These are phyloP conservation scores for Smutsia temminckii DNA, from an alignment of 2,797 vertebrate genomes.

Conservation along the genomic window DNA sequence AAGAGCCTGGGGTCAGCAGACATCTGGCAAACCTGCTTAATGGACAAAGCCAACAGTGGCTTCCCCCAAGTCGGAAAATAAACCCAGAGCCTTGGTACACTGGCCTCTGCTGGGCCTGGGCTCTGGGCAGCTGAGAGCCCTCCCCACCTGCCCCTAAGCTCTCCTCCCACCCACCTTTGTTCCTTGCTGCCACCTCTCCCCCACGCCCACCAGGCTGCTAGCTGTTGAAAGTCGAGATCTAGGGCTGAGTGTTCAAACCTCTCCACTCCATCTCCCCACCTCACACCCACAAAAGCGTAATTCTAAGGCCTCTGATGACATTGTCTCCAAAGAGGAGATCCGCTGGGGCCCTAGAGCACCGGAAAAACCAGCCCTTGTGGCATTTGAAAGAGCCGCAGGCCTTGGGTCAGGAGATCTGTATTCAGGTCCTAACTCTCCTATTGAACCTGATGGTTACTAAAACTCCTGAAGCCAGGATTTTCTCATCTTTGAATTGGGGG, in stretches of 20 bases:
- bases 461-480: background rate
- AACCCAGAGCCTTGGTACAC: background rate
- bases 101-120: background rate
- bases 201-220: background rate
- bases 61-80: conserved; percentile 22
- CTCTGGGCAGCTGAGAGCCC: background rate
- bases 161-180: background rate
- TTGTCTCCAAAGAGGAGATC: background rate
- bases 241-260: background rate
- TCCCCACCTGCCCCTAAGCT: background rate
- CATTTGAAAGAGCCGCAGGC: background rate
- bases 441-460: background rate
- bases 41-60: conserved; percentile 56
- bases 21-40: conserved; percentile 4
- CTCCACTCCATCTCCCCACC: background rate
- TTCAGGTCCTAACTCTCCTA: background rate
- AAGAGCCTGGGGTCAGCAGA: conserved; percentile 37
- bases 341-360: background rate
- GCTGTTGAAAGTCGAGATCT: background rate
- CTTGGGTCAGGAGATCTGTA: background rate
- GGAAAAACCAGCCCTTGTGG: background rate
- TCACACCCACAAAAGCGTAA: background rate
- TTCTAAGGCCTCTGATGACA: background rate
- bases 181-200: background rate
- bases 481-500: background rate